phyloP scores from a whole-genome alignment of 1,140 invertebrate genomes.

The Dendroctonus valens region DNA sequence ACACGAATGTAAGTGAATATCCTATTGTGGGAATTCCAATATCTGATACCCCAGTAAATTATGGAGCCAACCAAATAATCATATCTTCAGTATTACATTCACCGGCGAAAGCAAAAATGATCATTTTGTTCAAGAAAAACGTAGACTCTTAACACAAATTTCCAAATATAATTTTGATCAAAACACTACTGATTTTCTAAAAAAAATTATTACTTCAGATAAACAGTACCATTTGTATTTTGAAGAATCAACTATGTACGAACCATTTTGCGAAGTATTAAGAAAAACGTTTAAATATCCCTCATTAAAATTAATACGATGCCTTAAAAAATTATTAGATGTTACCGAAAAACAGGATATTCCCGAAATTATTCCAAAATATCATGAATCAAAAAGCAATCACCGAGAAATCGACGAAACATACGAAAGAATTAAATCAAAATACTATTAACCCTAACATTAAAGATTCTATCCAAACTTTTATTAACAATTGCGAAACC shows the following conservation, averaged over 20 bases:
- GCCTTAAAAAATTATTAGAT: slow-evolving; percentile 2
- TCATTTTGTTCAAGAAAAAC: slow-evolving; percentile 18
- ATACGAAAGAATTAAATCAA: too few species aligned
- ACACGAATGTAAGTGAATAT: slow-evolving; percentile 2
- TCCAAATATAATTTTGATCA: neutral
- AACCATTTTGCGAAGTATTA: slow-evolving; percentile 1
- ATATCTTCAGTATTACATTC: slow-evolving; percentile 12
- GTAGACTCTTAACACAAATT: slow-evolving; percentile 1
- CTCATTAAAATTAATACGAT: slow-evolving; percentile 3
- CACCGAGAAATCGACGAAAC: too few species aligned
- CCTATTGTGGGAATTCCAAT: slow-evolving; percentile 16
- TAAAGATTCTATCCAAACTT: slow-evolving; percentile 18
- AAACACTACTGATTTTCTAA: slow-evolving; percentile 9
- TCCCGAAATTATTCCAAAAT: slow-evolving; percentile 13
- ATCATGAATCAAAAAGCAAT: too few species aligned
- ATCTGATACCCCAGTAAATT: slow-evolving; percentile 27
- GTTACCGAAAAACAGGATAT: slow-evolving; percentile 15
- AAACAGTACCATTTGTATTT: slow-evolving; percentile 11
- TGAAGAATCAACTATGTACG: slow-evolving; percentile 9
- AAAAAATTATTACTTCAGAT: slow-evolving; percentile 1
- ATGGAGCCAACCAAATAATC: slow-evolving; percentile 12
- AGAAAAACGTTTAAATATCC: slow-evolving; percentile 1
- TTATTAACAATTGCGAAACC: slow-evolving; percentile 28
- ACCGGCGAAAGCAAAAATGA: slow-evolving; percentile 14
- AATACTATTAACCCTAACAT: slow-evolving; percentile 19